Evolutionary conservation across 2,888 invertebrate genomes (phyloP).

Genomic region (Lithophane leautieri): DNA sequence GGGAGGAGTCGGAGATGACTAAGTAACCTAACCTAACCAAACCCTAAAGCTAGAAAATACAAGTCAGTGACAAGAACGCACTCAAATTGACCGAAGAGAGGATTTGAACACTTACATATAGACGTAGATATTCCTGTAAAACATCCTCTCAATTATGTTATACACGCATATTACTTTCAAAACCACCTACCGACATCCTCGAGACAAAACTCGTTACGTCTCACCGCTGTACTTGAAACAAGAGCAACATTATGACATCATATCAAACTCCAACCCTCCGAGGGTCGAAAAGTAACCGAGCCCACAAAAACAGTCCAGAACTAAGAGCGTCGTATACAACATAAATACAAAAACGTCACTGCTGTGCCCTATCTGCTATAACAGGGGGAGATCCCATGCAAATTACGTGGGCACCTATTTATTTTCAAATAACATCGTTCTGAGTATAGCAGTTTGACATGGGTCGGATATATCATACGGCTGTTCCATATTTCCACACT

Average conservation of each 20-base stretch:
- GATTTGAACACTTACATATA: not conserved
- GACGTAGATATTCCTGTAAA: not conserved
- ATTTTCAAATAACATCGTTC: constrained; percentile 73
- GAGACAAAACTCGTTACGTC: constrained; percentile 41
- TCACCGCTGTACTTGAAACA: constrained; percentile 26
- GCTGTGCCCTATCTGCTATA: constrained; percentile 50
- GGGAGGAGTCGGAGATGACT: too few relatives aligned
- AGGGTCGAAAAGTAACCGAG: constrained; percentile 59
- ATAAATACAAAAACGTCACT: constrained; percentile 59
- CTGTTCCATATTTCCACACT: constrained; percentile 79
- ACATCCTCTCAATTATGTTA: constrained; percentile 28
- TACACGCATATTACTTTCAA: constrained; percentile 17
- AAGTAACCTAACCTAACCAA: too few relatives aligned
- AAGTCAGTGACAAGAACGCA: too few relatives aligned
- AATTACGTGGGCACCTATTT: constrained; percentile 76
- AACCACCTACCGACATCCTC: constrained; percentile 10
- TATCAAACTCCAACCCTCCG: constrained; percentile 54
- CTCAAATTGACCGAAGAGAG: too few relatives aligned
- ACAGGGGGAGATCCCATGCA: constrained; percentile 70
- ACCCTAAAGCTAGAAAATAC: too few relatives aligned
- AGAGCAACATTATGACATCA: constrained; percentile 52
- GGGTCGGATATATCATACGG: constrained; percentile 81
- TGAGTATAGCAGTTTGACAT: constrained; percentile 74
- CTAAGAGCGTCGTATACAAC: constrained; percentile 58
- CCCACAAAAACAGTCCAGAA: constrained; percentile 55